Base-by-base conservation (phyloP, 2,888 invertebrate genomes). In the Chaetogeoica ovagalla region DNA sequence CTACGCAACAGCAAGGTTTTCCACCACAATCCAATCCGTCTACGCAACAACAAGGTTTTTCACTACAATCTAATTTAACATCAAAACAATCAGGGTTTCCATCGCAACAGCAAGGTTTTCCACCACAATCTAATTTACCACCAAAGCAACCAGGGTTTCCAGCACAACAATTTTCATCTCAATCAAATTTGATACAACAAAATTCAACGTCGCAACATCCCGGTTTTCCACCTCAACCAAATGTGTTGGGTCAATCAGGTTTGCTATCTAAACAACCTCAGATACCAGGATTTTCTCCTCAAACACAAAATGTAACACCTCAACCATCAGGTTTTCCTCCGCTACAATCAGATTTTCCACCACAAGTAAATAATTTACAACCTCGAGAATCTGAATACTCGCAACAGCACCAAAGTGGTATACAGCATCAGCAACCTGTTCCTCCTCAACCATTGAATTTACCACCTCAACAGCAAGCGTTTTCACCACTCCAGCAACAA, bases 351-450 rank as follows among this genome's bases (percentile, higher is more conserved):
- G 39, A 55, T 7, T 43, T 69, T 72, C 82, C 84, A 65, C 84
- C 84, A 60, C 37, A 82, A 82, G 2, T 23, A 23, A 60, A 17
- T 52, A 68, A 68, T 48, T 52, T n/a, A 71, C 86, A 87, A 57
- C 86, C 86, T 55, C 86, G 85, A 55, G 48, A 43, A 37, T 17
- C 37, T 43, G 68, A 59, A 21, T 19, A 15, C n/a, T 21, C 84
- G 63, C 84, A 84, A 65, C 48, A 83, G 82, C 77, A 13, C 11
- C 48, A 83, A 73, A 82, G 83, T 76, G 84, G 85, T 79, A 83
- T 84, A 11, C 77, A 83, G 8, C 83, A 52, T 62, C 65, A 71
- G 19, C 82, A 81, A 1, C 74, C 82, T 84, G 63, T 83, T 59
- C 72, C 81, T 30, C 82, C 83, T 52, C 83, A 84, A 59, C 84